A percentile compares a stretch with the other conserved stretches of the same genome.
phyloP scores from a whole-genome alignment of 2,113 vertebrate species.

The Podarcis muralis region DNA sequence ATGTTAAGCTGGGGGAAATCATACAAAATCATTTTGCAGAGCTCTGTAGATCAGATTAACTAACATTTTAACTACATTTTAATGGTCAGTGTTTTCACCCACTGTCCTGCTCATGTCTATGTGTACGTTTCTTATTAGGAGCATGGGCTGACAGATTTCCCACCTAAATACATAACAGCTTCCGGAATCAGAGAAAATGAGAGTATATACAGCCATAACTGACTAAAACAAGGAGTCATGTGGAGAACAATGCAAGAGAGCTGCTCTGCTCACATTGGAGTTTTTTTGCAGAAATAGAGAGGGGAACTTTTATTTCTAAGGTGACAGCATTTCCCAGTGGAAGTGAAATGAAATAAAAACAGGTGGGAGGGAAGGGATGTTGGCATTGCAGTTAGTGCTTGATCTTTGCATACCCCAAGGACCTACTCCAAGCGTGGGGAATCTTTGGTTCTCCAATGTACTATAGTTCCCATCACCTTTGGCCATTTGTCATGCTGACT shows the following conservation, averaged over 20 bases:
- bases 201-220: conserved; percentile 50
- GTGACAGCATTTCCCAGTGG: conserved; percentile 59
- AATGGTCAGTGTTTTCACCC: conserved; percentile 24
- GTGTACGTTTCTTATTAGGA: conserved; percentile 37
- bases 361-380: conserved; percentile 45
- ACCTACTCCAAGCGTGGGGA: conserved; percentile 45
- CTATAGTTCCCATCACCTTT: too few relatives aligned
- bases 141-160: conserved; percentile 52
- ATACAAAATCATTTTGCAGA: conserved; percentile 67
- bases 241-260: conserved; percentile 59
- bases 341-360: conserved; percentile 65
- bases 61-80: conserved; percentile 37
- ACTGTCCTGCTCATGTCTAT: conserved; percentile 28
- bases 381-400: conserved; percentile 65
- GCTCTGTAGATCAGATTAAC: conserved; percentile 21
- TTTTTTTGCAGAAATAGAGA: conserved; percentile 55
- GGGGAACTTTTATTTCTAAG: conserved; percentile 65
- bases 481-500: too few relatives aligned
- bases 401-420: conserved; percentile 61
- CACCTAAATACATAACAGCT: conserved; percentile 52
- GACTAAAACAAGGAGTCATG: conserved; percentile 55
- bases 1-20: conserved; percentile 59
- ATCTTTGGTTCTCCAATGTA: too few relatives aligned
- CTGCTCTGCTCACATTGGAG: conserved; percentile 56
- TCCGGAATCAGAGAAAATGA: conserved; percentile 48